Conservation (phyloP, 2,888 invertebrate species). For the Crepidodera aurea region DNA sequence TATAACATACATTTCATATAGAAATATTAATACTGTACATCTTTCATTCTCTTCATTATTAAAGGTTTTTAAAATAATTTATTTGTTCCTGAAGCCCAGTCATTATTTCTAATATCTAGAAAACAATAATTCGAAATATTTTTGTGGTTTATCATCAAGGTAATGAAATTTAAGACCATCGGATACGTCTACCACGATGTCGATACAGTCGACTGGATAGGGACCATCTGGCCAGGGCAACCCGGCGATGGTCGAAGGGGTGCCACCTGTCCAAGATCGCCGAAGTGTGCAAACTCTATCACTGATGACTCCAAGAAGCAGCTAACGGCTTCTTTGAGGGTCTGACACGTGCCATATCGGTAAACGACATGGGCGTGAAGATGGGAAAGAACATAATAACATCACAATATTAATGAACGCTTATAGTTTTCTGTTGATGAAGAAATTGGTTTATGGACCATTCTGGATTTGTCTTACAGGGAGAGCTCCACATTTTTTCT, state of each 20-base stretch:
- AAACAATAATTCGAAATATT: neutral
- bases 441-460: too few relatives aligned
- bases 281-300: constrained; percentile 33
- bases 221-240: constrained; percentile 11
- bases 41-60: too few relatives aligned
- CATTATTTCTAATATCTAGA: too few relatives aligned
- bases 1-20: too few relatives aligned
- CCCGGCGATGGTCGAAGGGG: constrained; percentile 13
- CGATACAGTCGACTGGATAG: constrained; percentile 9
- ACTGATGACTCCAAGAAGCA: constrained; percentile 18
- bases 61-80: too few relatives aligned
- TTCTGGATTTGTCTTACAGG: too few relatives aligned
- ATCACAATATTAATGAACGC: too few relatives aligned
- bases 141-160: neutral
- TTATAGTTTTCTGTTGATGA: too few relatives aligned
- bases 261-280: constrained; percentile 40
- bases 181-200: constrained; percentile 7
- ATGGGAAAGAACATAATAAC: too few relatives aligned
- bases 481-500: too few relatives aligned
- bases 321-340: constrained; percentile 37
- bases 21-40: too few relatives aligned
- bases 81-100: too few relatives aligned
- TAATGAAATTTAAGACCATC: constrained; percentile 3
- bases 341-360: constrained; percentile 33
- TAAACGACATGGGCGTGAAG: neutral